Evolutionary conservation across 2,797 vertebrate genomes (phyloP), one percentile per base, ranked within the genome.

Genomic region (Odontamblyopus rebecca): DNA sequence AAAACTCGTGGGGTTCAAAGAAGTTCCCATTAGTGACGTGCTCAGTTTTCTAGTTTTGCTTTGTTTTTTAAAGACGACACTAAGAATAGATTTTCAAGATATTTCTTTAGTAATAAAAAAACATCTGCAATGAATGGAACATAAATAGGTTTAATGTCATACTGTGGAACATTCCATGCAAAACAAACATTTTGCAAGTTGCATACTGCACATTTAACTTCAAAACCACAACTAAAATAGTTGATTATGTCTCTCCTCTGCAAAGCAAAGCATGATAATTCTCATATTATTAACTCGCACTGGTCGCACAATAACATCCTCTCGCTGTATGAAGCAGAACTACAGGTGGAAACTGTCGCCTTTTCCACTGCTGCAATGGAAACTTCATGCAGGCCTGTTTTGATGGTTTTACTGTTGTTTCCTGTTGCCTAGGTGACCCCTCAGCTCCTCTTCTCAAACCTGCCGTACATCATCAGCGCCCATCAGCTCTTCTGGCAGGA

Each of bases 401-500:
- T 64, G 35, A 57, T 27, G 27, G n/a, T 69, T 0, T 26, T 29
- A 69, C 73, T 70, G 72, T 48, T 9, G 50, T 73, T 64, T 63
- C 6, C 74, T 32, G 16, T 69, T 69, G 62, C 51, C 62, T 78
- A 95, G 94, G 87, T 94, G 75, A 86, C 82, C 12, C 89, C 89
- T 0, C 83, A 91, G 74, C 84, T 75, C 56, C 91, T 96, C n/a
- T 96, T 96, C 84, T 95, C 90, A 72, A 95, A 94, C 82, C 85
- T 96, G 27, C 85, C 92, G 63, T 88, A 81, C 71, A 90, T 96
- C 80, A 88, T 95, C 69, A 72, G 50, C 0, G 88, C 90, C n/a
- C 95, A 96, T 75, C 89, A 74, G 74, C 83, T 82, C 5, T 95
- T 96, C 82, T 96, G 95, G 95, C 84, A 93, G 67, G 94, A 96